Evolutionary conservation across 1,140 invertebrate genomes (phyloP).

Genomic region (Drosophila micromelanica): DNA sequence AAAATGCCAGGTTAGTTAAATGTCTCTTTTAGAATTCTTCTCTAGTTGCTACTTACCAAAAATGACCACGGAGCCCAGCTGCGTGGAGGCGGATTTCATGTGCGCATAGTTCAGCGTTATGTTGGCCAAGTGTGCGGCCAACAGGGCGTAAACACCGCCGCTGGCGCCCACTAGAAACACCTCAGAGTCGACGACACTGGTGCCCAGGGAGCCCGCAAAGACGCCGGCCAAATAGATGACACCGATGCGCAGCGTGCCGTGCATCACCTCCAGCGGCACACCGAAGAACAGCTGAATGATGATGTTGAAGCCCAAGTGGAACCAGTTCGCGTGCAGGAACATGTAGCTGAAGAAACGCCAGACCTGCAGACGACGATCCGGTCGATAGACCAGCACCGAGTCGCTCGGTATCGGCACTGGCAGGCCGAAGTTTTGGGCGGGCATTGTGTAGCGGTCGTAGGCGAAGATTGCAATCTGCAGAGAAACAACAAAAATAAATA

Average conservation of each 20-base stretch:
- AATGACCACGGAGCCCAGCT: conserved; percentile 95
- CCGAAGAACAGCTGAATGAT: conserved; percentile 96
- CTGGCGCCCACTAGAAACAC: conserved; percentile 97
- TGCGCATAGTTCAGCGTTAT: conserved; percentile 97
- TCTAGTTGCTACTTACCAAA: conserved; percentile 89
- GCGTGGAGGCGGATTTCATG: conserved; percentile 96
- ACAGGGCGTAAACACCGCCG: conserved; percentile 96
- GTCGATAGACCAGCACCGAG: conserved; percentile 96
- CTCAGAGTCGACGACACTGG: conserved; percentile 97
- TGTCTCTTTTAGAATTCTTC: not conserved
- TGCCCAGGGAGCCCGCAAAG: conserved; percentile 94
- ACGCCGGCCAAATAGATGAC: conserved; percentile 97
- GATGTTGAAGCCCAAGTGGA: conserved; percentile 97
- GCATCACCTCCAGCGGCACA: conserved; percentile 97
- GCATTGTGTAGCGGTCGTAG: conserved; percentile 88
- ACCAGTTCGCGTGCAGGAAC: conserved; percentile 98
- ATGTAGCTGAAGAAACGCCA: conserved; percentile 98
- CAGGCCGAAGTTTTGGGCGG: conserved; percentile 87
- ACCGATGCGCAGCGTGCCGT: conserved; percentile 94
- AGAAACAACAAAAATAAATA: conserved; percentile 68
- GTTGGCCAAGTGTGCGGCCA: conserved; percentile 97
- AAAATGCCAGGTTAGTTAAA: conserved; percentile 22
- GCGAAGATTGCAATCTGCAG: conserved; percentile 95
- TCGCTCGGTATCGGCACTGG: conserved; percentile 94
- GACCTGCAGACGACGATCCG: conserved; percentile 94